Evolutionary conservation across 2,888 invertebrate genomes (phyloP).

Genomic region (Mycalesis mineus): DNA sequence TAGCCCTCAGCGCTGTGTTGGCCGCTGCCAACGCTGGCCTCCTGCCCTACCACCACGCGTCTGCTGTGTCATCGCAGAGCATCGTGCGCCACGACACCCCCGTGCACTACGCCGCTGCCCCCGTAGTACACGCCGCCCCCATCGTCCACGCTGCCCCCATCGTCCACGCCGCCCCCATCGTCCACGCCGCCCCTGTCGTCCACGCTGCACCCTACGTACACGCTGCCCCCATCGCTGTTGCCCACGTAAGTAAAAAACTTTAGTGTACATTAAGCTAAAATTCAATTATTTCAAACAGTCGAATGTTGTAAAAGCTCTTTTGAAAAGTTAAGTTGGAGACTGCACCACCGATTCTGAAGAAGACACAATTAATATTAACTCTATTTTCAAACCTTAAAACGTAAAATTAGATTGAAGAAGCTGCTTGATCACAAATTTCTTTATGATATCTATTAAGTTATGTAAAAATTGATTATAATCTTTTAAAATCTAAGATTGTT

Average conservation of each 20-base stretch:
- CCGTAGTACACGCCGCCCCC: slow-evolving; percentile 52
- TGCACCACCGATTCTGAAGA: too few relatives aligned
- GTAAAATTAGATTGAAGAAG: too few relatives aligned
- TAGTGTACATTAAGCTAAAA: too few relatives aligned
- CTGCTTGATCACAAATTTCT: too few relatives aligned
- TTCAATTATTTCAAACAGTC: too few relatives aligned
- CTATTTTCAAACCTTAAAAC: too few relatives aligned
- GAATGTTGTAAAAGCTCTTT: too few relatives aligned
- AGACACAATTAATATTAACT: too few relatives aligned
- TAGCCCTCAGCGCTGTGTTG: slow-evolving; percentile 70
- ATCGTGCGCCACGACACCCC: slow-evolving; percentile 69
- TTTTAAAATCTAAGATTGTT: too few relatives aligned
- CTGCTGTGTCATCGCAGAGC: slow-evolving; percentile 73
- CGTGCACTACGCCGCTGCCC: slow-evolving; percentile 57
- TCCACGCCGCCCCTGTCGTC: slow-evolving; percentile 52
- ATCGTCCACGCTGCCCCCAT: slow-evolving; percentile 51
- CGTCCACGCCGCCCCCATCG: slow-evolving; percentile 51
- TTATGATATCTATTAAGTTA: too few relatives aligned
- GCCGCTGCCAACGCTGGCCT: slow-evolving; percentile 77
- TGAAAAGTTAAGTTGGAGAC: too few relatives aligned
- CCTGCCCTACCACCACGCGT: slow-evolving; percentile 60
- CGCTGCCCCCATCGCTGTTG: slow-evolving; percentile 43
- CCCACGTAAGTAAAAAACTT: slow-evolving; percentile 47
- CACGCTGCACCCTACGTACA: slow-evolving; percentile 54
- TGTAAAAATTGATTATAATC: too few relatives aligned